Conservation (phyloP, 2,888 invertebrate genomes). For the Eupithecia exiguata region DNA sequence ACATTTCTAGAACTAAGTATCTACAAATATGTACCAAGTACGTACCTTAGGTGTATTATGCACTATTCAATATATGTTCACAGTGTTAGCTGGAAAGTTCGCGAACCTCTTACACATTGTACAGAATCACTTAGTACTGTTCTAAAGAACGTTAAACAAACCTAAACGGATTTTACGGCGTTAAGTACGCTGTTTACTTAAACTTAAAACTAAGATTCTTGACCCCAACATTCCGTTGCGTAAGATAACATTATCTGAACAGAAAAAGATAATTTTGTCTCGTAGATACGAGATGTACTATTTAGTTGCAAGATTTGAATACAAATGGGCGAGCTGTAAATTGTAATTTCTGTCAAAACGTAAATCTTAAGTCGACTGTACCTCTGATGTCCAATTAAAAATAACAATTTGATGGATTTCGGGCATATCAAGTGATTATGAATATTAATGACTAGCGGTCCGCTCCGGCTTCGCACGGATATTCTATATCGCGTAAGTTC, state of each 20-base stretch:
- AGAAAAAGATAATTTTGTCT: constrained; percentile 18
- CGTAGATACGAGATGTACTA: background rate
- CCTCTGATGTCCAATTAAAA: background rate
- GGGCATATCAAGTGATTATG: too few relatives aligned
- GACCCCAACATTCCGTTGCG: constrained; percentile 27
- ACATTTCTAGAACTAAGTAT: background rate
- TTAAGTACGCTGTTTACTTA: constrained; percentile 28
- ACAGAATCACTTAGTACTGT: constrained; percentile 32
- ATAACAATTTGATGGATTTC: background rate
- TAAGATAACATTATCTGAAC: constrained; percentile 23
- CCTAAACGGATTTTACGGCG: constrained; percentile 28
- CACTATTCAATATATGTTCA: background rate
- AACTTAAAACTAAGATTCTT: constrained; percentile 24
- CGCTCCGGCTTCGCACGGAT: too few relatives aligned
- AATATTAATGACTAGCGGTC: too few relatives aligned
- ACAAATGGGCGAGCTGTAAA: background rate
- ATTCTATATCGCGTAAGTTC: too few relatives aligned
- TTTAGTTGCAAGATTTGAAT: constrained; percentile 9
- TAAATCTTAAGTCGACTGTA: background rate
- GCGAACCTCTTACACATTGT: constrained; percentile 14
- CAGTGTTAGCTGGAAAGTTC: background rate
- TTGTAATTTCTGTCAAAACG: background rate
- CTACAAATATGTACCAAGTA: too few relatives aligned
- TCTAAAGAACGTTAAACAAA: constrained; percentile 34
- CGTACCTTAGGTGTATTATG: too few relatives aligned